A percentile compares a stretch with the other conserved stretches of the same genome.
These are phyloP conservation scores for Zapornia atra DNA, from an alignment of 2,113 vertebrate genomes.

Conservation along the genomic window DNA sequence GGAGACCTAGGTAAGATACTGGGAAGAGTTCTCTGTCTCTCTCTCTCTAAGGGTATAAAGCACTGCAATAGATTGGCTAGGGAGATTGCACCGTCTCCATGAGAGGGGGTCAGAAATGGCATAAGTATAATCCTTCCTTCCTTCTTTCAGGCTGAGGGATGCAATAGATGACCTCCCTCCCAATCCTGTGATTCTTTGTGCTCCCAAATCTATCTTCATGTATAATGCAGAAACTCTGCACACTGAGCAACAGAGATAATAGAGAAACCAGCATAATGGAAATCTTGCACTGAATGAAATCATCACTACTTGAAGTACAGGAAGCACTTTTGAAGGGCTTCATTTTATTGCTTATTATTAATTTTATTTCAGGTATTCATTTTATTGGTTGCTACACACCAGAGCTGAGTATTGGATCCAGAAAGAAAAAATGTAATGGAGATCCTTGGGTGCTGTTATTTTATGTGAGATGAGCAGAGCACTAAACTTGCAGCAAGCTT, in stretches of 20 bases:
- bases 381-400: not conserved
- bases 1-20: not conserved
- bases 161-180: not conserved
- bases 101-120: not conserved
- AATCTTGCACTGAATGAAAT: conserved; percentile 3
- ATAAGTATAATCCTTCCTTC: not conserved
- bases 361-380: conserved; percentile 27
- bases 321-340: conserved; percentile 18
- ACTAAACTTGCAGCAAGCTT: not conserved
- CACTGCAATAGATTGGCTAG: not conserved
- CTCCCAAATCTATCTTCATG: not conserved
- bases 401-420: not conserved
- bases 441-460: not conserved
- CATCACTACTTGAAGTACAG: not conserved
- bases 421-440: not conserved
- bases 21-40: not conserved
- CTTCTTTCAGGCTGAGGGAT: not conserved
- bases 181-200: not conserved
- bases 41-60: not conserved
- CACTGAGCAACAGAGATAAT: not conserved
- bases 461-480: not conserved
- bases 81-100: not conserved
- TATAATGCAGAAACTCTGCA: not conserved
- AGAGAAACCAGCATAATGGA: not conserved
- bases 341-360: conserved; percentile 14